phyloP scores from a whole-genome alignment of 2,113 vertebrate species.

The Typhlomys cinereus region DNA sequence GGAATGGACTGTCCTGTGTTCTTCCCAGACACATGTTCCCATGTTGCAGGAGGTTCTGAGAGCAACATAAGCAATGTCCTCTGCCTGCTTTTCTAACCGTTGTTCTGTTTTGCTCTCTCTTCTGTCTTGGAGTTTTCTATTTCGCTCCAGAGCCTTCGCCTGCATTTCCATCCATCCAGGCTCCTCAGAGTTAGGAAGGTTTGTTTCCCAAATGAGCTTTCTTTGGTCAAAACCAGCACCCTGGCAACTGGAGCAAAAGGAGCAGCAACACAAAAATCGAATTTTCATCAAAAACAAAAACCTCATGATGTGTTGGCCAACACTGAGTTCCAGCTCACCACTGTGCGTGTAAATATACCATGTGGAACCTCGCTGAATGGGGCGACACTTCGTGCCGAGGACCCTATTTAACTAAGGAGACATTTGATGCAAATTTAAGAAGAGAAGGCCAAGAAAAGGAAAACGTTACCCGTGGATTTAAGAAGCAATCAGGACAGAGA shows the following conservation, averaged over 20 bases:
- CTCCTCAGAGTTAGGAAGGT: slow-evolving; percentile 61
- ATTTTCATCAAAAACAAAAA: slow-evolving; percentile 58
- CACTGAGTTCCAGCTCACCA: slow-evolving; percentile 53
- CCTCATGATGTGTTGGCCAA: slow-evolving; percentile 41
- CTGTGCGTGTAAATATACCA: slow-evolving; percentile 64
- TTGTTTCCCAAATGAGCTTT: slow-evolving; percentile 68
- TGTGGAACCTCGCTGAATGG: accelerated
- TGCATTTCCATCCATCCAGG: slow-evolving; percentile 7
- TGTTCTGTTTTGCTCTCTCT: neutral
- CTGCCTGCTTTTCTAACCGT: no score
- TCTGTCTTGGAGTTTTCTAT: neutral
- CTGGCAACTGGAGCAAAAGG: slow-evolving; percentile 58
- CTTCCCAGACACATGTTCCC: neutral
- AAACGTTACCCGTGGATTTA: neutral
- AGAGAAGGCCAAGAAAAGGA: neutral
- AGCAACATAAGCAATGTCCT: slow-evolving; percentile 13
- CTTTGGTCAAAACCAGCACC: slow-evolving; percentile 72
- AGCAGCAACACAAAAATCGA: slow-evolving; percentile 55
- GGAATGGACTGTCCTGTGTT: neutral
- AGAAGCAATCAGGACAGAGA: neutral
- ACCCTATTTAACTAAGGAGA: neutral
- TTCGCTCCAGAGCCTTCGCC: slow-evolving; percentile 46
- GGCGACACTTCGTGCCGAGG: neutral
- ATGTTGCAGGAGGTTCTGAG: neutral
- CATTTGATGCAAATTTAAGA: slow-evolving; percentile 2